phyloP scores from a whole-genome alignment of 2,797 vertebrate genomes.

The Psittacula echo region DNA sequence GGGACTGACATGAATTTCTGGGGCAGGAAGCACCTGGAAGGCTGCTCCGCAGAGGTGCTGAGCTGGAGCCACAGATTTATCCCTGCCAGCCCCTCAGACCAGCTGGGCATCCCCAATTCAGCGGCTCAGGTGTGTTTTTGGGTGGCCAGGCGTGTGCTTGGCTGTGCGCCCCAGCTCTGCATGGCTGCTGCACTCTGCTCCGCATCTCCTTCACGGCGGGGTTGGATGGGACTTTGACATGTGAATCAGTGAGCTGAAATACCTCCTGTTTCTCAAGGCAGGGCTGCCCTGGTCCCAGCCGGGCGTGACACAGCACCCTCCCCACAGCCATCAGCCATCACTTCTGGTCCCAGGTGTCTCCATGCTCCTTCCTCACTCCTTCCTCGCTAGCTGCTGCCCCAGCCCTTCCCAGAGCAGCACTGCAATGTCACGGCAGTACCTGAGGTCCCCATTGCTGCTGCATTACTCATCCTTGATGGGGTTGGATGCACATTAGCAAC shows the following conservation, averaged over 20 bases:
- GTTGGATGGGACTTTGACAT: neutral
- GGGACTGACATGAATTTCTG: fast-evolving
- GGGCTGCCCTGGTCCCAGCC: neutral
- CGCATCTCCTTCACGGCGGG: fast-evolving
- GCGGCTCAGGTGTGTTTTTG: fast-evolving
- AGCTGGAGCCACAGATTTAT: neutral
- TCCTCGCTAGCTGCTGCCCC: neutral
- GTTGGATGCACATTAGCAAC: neutral
- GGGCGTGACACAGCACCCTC: neutral
- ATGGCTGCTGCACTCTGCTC: neutral
- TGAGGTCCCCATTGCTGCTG: fast-evolving
- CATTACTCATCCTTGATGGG: neutral
- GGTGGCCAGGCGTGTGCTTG: neutral
- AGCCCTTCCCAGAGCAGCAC: neutral
- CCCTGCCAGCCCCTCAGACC: neutral
- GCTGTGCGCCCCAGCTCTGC: neutral
- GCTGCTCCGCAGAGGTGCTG: fast-evolving
- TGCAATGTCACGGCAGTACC: neutral
- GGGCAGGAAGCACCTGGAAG: neutral
- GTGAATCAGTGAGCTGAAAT: neutral
- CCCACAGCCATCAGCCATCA: neutral
- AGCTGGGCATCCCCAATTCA: neutral
- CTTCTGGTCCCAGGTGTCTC: neutral
- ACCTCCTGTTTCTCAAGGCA: neutral
- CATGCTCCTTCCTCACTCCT: fast-evolving